phyloP scores from a whole-genome alignment of 2,113 vertebrate genomes.

The Delphinapterus leucas region DNA sequence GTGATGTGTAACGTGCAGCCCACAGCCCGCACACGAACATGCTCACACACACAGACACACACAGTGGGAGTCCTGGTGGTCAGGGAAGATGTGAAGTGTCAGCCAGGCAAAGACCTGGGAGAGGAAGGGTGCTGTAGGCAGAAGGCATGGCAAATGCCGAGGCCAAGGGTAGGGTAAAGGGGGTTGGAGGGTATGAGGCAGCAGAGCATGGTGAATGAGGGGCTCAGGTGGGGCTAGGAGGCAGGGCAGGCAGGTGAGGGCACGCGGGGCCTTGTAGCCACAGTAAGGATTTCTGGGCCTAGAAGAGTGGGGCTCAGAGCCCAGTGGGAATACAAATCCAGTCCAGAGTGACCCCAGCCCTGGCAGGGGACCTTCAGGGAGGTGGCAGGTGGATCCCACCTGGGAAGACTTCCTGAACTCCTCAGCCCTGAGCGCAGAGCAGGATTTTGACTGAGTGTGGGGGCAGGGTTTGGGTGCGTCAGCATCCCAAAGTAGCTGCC shows the following conservation, averaged over 20 bases:
- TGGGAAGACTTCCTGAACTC: neutral
- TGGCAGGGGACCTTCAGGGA: fast-evolving
- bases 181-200: neutral
- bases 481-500: neutral
- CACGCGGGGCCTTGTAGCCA: fast-evolving
- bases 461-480: fast-evolving
- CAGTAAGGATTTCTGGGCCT: neutral
- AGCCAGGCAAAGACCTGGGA: neutral
- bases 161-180: neutral
- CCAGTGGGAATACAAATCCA: too few relatives aligned
- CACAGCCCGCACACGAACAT: fast-evolving
- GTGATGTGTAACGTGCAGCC: neutral
- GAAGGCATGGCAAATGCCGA: fast-evolving
- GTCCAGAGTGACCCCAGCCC: neutral
- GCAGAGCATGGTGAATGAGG: fast-evolving
- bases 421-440: neutral
- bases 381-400: too few relatives aligned
- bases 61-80: neutral
- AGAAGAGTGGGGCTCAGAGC: neutral
- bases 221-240: neutral
- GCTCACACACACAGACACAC: too few relatives aligned
- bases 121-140: neutral
- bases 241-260: fast-evolving
- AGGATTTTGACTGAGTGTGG: neutral
- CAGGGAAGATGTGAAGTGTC: too few relatives aligned